These are phyloP conservation scores for Galagoides demidoff DNA, from an alignment of 2,797 vertebrate genomes.

Conservation along the genomic window DNA sequence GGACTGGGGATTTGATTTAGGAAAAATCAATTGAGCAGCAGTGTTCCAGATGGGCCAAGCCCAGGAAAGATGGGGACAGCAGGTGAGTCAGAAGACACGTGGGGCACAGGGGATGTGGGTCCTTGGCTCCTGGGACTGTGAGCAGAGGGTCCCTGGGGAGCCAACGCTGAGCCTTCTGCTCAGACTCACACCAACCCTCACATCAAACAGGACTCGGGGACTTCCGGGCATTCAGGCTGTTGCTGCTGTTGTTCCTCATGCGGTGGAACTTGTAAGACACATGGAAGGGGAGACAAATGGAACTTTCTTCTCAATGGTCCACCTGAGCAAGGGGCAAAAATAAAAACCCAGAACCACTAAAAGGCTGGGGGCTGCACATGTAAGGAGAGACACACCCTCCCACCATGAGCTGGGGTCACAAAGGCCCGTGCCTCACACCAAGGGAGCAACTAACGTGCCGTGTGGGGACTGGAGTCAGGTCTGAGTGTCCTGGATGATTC, in stretches of 20 bases:
- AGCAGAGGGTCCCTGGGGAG: background rate
- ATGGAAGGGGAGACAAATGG: background rate
- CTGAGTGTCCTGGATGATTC: background rate
- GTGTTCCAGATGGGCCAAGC: background rate
- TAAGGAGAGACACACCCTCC: background rate
- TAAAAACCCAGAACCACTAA: background rate
- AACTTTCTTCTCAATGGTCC: background rate
- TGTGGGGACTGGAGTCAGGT: background rate
- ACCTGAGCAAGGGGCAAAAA: background rate
- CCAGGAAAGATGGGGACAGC: background rate
- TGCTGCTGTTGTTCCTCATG: too few species aligned
- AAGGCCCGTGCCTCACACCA: background rate
- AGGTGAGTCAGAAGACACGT: background rate
- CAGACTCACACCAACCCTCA: background rate
- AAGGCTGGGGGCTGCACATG: background rate
- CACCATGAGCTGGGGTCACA: accelerated
- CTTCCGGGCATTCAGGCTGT: too few species aligned
- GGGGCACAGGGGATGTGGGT: too few species aligned
- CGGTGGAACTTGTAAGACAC: too few species aligned
- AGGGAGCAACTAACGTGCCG: accelerated
- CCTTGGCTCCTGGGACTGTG: too few species aligned
- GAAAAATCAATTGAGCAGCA: background rate
- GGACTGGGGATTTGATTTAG: background rate
- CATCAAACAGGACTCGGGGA: background rate
- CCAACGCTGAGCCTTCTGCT: background rate